phyloP scores from a whole-genome alignment of 2,797 vertebrate species.

The Crocidura indochinensis region DNA sequence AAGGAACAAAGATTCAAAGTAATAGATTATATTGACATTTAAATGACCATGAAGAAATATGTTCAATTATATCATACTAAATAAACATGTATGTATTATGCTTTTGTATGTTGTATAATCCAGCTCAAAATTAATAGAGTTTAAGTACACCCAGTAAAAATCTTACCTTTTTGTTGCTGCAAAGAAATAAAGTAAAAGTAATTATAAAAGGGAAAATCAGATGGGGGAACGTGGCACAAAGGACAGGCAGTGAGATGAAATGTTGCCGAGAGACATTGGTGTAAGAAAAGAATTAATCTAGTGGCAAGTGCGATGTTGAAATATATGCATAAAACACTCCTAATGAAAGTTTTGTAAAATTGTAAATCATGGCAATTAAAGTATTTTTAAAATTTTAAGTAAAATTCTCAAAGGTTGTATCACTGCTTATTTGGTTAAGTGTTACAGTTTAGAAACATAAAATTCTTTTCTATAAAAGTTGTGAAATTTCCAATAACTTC shows the following conservation, averaged over 20 bases:
- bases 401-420: neutral
- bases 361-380: neutral
- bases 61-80: no score
- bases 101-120: neutral
- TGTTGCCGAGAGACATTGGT: neutral
- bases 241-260: neutral
- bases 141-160: neutral
- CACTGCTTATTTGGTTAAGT: neutral
- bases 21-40: neutral
- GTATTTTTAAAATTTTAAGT: constrained; percentile 12
- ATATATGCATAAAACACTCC: no score
- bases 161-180: neutral
- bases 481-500: neutral
- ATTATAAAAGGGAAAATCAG: no score
- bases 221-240: no score
- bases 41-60: neutral
- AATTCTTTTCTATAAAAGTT: neutral
- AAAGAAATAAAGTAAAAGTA: neutral
- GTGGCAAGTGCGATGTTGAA: no score
- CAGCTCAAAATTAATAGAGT: neutral
- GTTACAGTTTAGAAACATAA: constrained; percentile 35
- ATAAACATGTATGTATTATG: neutral
- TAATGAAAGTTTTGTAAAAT: no score
- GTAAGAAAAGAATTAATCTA: no score
- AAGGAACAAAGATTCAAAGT: neutral